Percentiles rank a stretch among this genome's conserved stretches.
These are phyloP conservation scores for Minunthozetes semirufus DNA, from an alignment of 2,888 invertebrate genomes.

Conservation along the genomic window DNA sequence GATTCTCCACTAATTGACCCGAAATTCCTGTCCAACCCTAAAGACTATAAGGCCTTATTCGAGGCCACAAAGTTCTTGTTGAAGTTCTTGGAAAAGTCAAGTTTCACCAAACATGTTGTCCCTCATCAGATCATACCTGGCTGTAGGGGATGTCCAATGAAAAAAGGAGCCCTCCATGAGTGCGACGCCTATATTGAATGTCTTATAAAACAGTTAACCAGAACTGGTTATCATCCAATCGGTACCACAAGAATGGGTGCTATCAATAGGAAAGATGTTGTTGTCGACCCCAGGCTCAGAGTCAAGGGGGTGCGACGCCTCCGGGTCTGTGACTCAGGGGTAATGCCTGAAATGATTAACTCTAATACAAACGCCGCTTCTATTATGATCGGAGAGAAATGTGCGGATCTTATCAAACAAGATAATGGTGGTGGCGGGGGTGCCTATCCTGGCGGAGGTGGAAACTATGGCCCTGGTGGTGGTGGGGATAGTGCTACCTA, in stretches of 20 bases:
- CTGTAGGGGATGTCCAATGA: not conserved
- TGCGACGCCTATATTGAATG: not conserved
- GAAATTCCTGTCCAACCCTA: not conserved
- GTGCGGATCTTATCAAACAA: slow-evolving; percentile 7
- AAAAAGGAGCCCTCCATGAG: not conserved
- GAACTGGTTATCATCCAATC: not conserved
- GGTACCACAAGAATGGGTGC: slow-evolving; percentile 5
- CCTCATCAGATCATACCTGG: not conserved
- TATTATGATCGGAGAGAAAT: slow-evolving; percentile 13
- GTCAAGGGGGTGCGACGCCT: not conserved
- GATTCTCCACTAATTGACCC: slow-evolving; percentile 5
- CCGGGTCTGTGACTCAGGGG: not conserved
- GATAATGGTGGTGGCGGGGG: not conserved
- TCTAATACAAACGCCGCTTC: not conserved
- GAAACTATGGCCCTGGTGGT: not conserved
- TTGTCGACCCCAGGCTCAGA: not conserved
- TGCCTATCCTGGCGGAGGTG: not conserved
- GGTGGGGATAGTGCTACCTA: too few species aligned
- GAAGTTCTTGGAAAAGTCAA: not conserved
- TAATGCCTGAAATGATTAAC: not conserved
- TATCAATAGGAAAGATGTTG: not conserved
- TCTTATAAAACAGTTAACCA: not conserved
- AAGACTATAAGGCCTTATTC: not conserved
- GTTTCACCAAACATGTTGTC: not conserved
- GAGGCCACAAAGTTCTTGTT: not conserved